Evolutionary conservation across 2,113 vertebrate genomes (phyloP).

Genomic region (Dendrocopos noguchii): DNA sequence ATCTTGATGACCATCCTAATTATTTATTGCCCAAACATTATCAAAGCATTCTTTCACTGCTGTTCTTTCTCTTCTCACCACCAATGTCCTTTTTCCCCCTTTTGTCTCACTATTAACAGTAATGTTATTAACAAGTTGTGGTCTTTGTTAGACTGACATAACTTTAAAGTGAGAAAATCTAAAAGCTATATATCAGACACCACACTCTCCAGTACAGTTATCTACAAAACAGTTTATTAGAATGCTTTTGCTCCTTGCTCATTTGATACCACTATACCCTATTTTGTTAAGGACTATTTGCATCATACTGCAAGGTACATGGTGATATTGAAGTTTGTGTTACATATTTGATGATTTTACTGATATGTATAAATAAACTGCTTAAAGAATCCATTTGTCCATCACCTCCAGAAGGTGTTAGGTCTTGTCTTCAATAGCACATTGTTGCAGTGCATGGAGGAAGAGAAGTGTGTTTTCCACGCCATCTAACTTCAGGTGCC

Average conservation of each 20-base stretch:
- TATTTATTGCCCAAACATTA: conserved; percentile 2
- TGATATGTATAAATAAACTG: neutral
- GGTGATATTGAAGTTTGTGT: neutral
- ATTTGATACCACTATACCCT: neutral
- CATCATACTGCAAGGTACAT: neutral
- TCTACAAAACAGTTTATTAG: neutral
- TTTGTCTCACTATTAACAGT: neutral
- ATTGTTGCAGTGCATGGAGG: neutral
- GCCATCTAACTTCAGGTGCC: neutral
- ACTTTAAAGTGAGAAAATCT: neutral
- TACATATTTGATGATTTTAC: neutral
- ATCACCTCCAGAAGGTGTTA: neutral
- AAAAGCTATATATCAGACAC: neutral
- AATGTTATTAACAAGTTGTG: neutral
- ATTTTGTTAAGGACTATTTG: neutral
- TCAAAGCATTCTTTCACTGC: conserved; percentile 27
- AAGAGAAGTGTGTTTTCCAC: neutral
- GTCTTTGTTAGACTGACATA: neutral
- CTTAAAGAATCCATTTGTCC: neutral
- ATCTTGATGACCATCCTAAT: conserved; percentile 5
- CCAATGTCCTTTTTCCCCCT: neutral
- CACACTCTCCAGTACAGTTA: neutral
- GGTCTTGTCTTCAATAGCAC: neutral
- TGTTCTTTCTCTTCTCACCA: neutral
- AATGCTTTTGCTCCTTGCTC: neutral